These are phyloP conservation scores for Priocnemis perturbator DNA, from an alignment of 2,888 invertebrate species.

Conservation along the genomic window DNA sequence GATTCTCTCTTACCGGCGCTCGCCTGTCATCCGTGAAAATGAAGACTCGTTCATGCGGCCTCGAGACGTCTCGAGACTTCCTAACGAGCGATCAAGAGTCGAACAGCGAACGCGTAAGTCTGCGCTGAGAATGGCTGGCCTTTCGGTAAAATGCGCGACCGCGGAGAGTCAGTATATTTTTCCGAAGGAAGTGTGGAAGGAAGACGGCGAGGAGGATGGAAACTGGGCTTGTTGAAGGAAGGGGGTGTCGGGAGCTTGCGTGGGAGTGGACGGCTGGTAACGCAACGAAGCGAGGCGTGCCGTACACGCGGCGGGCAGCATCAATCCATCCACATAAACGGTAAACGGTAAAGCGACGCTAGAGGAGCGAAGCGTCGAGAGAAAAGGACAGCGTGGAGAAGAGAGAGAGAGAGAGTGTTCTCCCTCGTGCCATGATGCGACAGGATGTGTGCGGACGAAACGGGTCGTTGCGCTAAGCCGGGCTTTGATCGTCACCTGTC, in stretches of 20 bases:
- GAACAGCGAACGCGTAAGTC: no score
- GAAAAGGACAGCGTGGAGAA: conserved; percentile 8
- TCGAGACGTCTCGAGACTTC: no score
- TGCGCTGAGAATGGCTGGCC: no score
- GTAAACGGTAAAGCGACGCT: conserved; percentile 63
- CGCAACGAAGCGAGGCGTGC: conserved; percentile 73
- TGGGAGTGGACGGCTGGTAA: conserved; percentile 77
- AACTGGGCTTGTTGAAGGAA: conserved; percentile 51
- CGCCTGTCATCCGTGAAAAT: conserved; percentile 34
- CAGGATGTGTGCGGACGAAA: conserved; percentile 66
- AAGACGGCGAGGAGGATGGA: conserved; percentile 30
- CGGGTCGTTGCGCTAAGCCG: conserved; percentile 70
- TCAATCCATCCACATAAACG: conserved; percentile 73
- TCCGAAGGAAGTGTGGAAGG: conserved; percentile 8
- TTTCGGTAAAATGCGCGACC: no score
- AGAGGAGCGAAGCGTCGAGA: conserved; percentile 20
- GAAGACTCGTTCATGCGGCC: no score
- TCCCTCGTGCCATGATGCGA: conserved; percentile 48
- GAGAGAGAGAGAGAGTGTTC: conserved; percentile 29
- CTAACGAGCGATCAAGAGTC: no score
- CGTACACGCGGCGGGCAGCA: conserved; percentile 72
- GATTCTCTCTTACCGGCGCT: conserved; percentile 35
- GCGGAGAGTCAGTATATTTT: no score
- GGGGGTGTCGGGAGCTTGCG: conserved; percentile 70
- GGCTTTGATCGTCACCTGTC: conserved; percentile 72